Base-by-base conservation (phyloP, 1,140 invertebrate species). In the Mycetomoellerius zeteki region DNA sequence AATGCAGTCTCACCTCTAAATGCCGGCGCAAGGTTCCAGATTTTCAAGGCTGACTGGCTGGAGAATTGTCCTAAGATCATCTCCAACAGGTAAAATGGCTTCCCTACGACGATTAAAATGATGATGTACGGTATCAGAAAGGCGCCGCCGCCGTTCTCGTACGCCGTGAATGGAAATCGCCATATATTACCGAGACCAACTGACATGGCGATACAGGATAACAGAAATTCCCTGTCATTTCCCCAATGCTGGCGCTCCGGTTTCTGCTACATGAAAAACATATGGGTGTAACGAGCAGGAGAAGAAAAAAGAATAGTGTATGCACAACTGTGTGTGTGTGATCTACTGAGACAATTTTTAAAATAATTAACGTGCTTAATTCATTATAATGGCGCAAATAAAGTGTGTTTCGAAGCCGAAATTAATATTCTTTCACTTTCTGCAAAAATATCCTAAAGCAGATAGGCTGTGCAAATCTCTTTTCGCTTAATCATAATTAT, bases 51-150 rank as follows among this genome's bases (percentile, higher is more conserved):
- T 58, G 97, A 97, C 43, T 96, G 96, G 62, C 97, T 96, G 7
- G 97, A 96, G 91, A 98, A 98, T 91, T 98, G 98, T 16, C 98
- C 98, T 0, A 98, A 91, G 6, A 97, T 95, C 94, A 98, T 97
- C 93, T 99, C 98, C 96, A 99, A 96, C 90, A 98, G 98, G 93
- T 99, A 99, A 86, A 99, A 96, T 0, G 98, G 98, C 90, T 98
- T 97, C 0, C 98, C 98, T 54, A 98, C 97, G 47, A 99, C 94
- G 3, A 98, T 93, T 56, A 99, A 96, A 37, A 98, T 97, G 50
- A 99, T 96, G 12, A 98, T 96, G 92, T 98, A 98, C 0, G 98
- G 98, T 64, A 98, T 97, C 0, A 98, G 95, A 93, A 98, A 98
- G 0, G 97, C 97, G 0, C 97, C 97, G 47, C 98, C 98, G 14